Base-by-base conservation (phyloP, 2,797 vertebrate species). In the Fratercula arctica region DNA sequence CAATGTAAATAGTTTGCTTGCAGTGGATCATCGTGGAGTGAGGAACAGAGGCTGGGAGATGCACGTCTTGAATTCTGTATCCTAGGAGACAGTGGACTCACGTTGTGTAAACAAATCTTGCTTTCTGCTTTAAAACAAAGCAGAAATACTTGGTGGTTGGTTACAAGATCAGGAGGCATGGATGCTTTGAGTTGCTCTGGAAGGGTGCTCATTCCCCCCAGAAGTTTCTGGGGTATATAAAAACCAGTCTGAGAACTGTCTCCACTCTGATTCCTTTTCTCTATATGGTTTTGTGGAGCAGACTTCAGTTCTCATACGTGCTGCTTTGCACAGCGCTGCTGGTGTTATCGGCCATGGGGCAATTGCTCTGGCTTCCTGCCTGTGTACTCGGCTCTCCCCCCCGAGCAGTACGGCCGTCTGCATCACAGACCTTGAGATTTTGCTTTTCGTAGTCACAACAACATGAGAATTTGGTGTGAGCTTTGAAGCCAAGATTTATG, bases 311-410 rank as follows among this genome's bases (percentile, higher is more conserved):
- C 86, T 53, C 84, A 48, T 93, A 94, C 81, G 75, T 96, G 96
- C 96, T 33, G 75, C 90, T 81, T 11, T 28, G 81, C 96, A 94
- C 95, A 75, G 72, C 5, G 7, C 33, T 63, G 53, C 25, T 29
- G 73, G 23, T 5, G 7, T 77, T 96, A 93, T 92, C 16, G 15
- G 33, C 14, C 48, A 13, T 5, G 10, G 74, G 80, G 70, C 81
- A 41, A 35, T 77, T 69, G 35, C 68, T 85, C 90, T 97, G 96
- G 95, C 94, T 79, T 33, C 74, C 77, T 87, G 96, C 94, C 96
- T 41, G 68, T 80, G 72, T 92, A 60, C 92, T 83, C 90, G 48
- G 75, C 90, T 74, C 51, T 73, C 54, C 91, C 29, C 29, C 23
- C 76, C 7, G 54, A 87, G 95, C 95, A 37, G 24, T 1, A 1